Evolutionary conservation across 2,113 vertebrate genomes (phyloP).

Genomic region (Plotosus lineatus): DNA sequence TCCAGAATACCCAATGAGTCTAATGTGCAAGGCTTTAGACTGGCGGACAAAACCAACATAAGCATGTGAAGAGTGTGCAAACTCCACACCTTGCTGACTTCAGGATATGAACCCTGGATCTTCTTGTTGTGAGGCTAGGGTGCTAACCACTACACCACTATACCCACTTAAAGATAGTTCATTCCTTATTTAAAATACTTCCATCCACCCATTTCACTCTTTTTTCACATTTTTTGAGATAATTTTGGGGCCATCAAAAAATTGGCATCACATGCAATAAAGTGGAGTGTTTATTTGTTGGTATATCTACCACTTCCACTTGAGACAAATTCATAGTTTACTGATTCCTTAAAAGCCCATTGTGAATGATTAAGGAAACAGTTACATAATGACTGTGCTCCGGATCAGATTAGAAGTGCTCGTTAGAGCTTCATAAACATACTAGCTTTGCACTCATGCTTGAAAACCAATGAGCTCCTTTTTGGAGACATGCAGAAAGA

Average conservation of each 20-base stretch:
- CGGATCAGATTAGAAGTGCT: slow-evolving; percentile 55
- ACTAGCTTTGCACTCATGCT: slow-evolving; percentile 44
- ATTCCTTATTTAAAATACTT: slow-evolving; percentile 9
- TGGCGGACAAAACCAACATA: no score
- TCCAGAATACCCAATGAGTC: no score
- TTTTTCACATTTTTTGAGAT: background rate
- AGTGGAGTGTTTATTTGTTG: background rate
- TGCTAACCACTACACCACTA: no score
- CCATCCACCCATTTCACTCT: background rate
- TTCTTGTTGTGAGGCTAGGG: no score
- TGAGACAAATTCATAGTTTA: slow-evolving; percentile 38
- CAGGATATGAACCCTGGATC: no score
- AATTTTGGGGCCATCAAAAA: background rate
- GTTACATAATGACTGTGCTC: slow-evolving; percentile 54
- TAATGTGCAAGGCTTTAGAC: no score
- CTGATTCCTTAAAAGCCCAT: slow-evolving; percentile 51
- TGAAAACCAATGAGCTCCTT: slow-evolving; percentile 38
- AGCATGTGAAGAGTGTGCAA: no score
- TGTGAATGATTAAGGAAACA: slow-evolving; percentile 57
- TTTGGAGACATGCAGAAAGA: slow-evolving; percentile 10
- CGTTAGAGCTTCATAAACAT: slow-evolving; percentile 60
- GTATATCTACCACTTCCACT: background rate
- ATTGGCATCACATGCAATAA: background rate
- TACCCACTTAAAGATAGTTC: no score
- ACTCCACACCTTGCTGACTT: no score